Conservation (phyloP, 2,888 invertebrate species). For the Phengaris arion region DNA sequence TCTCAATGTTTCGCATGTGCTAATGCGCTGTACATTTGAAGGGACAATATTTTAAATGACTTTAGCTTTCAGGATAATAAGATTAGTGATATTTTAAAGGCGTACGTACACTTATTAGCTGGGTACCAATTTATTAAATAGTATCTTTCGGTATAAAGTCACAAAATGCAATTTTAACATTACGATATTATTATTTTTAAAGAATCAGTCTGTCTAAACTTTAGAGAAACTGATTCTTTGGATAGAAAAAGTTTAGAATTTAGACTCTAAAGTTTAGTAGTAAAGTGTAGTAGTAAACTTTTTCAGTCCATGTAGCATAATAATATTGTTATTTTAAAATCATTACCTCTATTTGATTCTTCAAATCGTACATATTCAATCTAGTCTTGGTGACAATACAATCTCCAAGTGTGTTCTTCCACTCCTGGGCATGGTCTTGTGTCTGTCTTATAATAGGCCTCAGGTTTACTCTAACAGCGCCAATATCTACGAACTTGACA, state of each 20-base stretch:
- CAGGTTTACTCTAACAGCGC: conserved; percentile 87
- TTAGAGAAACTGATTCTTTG: no score
- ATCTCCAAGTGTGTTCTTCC: conserved; percentile 87
- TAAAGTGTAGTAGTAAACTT: no score
- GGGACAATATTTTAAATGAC: conserved; percentile 7
- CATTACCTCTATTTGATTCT: conserved; percentile 84
- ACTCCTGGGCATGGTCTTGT: conserved; percentile 86
- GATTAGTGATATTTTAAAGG: neutral
- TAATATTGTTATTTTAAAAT: neutral
- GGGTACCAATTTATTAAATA: no score
- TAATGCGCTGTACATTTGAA: neutral
- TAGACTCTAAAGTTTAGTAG: no score
- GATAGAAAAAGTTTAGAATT: no score
- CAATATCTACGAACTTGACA: conserved; percentile 81
- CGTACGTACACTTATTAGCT: neutral
- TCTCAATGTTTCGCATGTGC: neutral
- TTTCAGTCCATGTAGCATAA: neutral
- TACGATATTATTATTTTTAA: no score
- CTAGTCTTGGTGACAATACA: conserved; percentile 84
- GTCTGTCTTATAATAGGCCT: conserved; percentile 82
- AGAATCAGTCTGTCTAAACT: no score
- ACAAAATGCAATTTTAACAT: no score
- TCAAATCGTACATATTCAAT: conserved; percentile 83
- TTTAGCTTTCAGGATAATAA: neutral
- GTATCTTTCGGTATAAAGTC: no score